Evolutionary conservation across 2,113 vertebrate species (phyloP), one percentile per base, ranked within the genome.

Genomic region (Lichenostomus cassidix): DNA sequence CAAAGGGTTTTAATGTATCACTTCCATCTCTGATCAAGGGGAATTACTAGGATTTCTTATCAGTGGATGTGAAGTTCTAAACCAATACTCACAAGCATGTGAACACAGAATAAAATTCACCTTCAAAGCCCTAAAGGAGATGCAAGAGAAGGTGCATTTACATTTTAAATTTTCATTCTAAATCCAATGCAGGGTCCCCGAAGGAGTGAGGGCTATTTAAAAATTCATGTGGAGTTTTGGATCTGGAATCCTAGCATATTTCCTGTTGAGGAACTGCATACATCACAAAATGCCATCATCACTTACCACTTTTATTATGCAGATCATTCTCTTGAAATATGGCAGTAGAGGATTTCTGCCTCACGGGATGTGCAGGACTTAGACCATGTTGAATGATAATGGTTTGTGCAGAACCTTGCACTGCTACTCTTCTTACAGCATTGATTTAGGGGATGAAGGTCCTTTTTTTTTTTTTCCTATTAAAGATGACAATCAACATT

Each of bases 81-180:
- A 91, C 62, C 49, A 79, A 79, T 60, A 70, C 24, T 86, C 22
- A 41, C 15, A 87, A 87, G 62, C 39, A 58, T 20, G 19, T 87
- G 84, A 95, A 89, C 67, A 83, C 28, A 55, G 70, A 95, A 91
- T 31, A 94, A 94, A 75, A 87, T 78, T 94, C 65, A 87, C 53
- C 59, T 92, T 84, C 68, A 65, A 82, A 94, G 28, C 47, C 67
- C 39, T 74, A 35, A 80, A 92, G 62, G 56, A 68, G 46, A 64
- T 64, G 16, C 58, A 83, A 76, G n/a, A 84, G 56, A 60, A 85
- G 24, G 41, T 63, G 23, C 24, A 96, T 93, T 92, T 95, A 67
- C 83, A 89, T 96, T 89, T 92, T 74, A 94, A 76, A 73, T 93
- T 94, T 94, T 82, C 76, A 64, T 82, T 82, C 58, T 78, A 90